These are phyloP conservation scores for Pegoplata infirma DNA, from an alignment of 2,888 invertebrate genomes.

Conservation along the genomic window DNA sequence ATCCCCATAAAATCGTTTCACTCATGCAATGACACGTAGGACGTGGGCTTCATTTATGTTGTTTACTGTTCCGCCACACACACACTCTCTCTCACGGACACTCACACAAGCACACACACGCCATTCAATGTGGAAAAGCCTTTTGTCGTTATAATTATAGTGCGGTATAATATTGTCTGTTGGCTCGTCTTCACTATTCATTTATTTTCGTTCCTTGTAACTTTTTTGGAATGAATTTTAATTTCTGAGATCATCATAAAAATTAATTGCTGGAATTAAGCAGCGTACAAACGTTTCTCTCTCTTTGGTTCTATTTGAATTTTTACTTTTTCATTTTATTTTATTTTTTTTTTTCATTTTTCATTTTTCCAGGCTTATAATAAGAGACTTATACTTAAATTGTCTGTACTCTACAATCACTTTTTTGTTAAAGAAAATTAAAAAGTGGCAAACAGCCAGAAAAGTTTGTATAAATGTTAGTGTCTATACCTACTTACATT, in stretches of 20 bases:
- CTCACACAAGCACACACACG: neutral
- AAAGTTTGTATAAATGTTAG: neutral
- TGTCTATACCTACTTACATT: neutral
- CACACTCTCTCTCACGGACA: neutral
- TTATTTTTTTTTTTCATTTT: slow-evolving; percentile 17
- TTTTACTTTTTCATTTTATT: slow-evolving; percentile 4
- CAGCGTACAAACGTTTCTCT: slow-evolving; percentile 51
- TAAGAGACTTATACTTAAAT: slow-evolving; percentile 20
- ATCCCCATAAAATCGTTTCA: neutral
- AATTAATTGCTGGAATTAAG: slow-evolving; percentile 75
- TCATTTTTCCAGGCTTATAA: slow-evolving; percentile 14
- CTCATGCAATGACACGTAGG: slow-evolving; percentile 1
- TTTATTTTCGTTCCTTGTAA: too few species aligned
- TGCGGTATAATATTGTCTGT: slow-evolving; percentile 3
- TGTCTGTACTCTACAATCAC: slow-evolving; percentile 12
- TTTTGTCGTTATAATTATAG: neutral
- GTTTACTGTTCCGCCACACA: neutral
- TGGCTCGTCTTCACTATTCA: too few species aligned
- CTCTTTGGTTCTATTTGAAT: slow-evolving; percentile 15
- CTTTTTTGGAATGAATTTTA: slow-evolving; percentile 67
- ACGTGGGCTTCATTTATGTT: slow-evolving; percentile 17
- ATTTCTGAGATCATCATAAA: slow-evolving; percentile 74
- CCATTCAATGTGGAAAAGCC: neutral
- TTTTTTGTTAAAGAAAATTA: slow-evolving; percentile 4
- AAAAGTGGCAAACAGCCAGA: slow-evolving; percentile 32